Percentiles rank a stretch among this genome's conserved stretches.
These are phyloP conservation scores for Scaptomyza flava DNA, from an alignment of 2,888 invertebrate genomes.

Conservation along the genomic window DNA sequence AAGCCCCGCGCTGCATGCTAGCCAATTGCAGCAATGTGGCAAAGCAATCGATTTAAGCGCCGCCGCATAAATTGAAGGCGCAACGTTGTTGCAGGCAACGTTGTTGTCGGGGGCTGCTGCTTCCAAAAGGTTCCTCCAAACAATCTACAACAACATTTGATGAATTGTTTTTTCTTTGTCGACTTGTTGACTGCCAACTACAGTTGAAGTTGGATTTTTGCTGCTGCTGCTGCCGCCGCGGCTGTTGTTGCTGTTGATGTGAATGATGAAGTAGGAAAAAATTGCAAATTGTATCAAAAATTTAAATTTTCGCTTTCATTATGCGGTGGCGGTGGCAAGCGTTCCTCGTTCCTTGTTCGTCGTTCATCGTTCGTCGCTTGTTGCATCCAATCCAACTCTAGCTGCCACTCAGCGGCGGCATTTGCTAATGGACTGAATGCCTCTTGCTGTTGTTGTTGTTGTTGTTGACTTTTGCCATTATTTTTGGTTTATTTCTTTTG, in stretches of 20 bases:
- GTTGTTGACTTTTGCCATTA: conserved; percentile 54
- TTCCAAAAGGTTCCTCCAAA: conserved; percentile 73
- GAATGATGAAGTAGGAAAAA: conserved; percentile 74
- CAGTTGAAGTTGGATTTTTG: conserved; percentile 31
- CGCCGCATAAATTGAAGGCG: conserved; percentile 78
- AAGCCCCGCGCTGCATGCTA: conserved; percentile 29
- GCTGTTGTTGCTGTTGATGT: conserved; percentile 46
- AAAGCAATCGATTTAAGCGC: conserved; percentile 81
- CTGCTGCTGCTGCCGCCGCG: conserved; percentile 11
- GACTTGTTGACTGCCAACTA: conserved; percentile 70
- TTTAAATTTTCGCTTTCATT: conserved; percentile 82
- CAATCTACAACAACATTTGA: conserved; percentile 68
- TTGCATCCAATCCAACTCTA: conserved; percentile 37
- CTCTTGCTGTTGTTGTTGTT: conserved; percentile 27
- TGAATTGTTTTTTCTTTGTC: conserved; percentile 80
- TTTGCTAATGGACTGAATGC: conserved; percentile 62
- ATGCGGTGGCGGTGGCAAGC: conserved; percentile 53
- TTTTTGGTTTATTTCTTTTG: conserved; percentile 62
- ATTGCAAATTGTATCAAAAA: conserved; percentile 82
- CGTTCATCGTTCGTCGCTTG: conserved; percentile 7
- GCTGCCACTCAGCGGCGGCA: conserved; percentile 44
- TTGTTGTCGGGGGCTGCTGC: background rate
- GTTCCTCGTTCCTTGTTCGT: conserved; percentile 18
- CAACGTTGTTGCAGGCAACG: conserved; percentile 35
- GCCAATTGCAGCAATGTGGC: conserved; percentile 79